Base-by-base conservation (phyloP, 2,888 invertebrate species). In the Spicauda simplicius region DNA sequence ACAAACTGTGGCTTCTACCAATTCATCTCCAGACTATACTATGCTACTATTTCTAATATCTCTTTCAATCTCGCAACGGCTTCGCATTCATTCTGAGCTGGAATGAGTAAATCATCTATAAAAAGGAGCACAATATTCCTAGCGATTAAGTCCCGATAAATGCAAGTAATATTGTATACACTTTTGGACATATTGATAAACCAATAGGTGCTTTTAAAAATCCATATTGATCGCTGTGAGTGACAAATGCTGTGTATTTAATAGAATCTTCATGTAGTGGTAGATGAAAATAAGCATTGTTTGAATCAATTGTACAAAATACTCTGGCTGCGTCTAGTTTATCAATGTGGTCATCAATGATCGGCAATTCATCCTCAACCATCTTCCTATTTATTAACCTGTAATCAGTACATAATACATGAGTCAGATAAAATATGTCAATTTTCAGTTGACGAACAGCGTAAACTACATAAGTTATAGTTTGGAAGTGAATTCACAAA, bases 361-460 rank as follows among this genome's bases (percentile, higher is more conserved):
- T 10, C 2, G 53, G 53, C 0, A 53, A 53, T 37, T 61, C 37
- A 20, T 61, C 61, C 52, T 53, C 53, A 0, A 61, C 19, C 14
- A 62, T 54, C 1, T 62, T 62, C 12, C 7, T 16, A 25, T 62
- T 54, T 6, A 62, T 33, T 7, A 30, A 12, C 2, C 41, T 16
- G 1, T 62, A 62, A 37, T 62, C 62, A 11, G 54, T 25, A 52
- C 61, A 62, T 0, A 62, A n/a, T n/a, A n/a, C n/a, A n/a, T n/a
- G n/a, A n/a, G n/a, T n/a, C n/a, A n/a, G n/a, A n/a, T n/a, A n/a
- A n/a, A n/a, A n/a, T n/a, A n/a, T n/a, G n/a, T n/a, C n/a, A n/a
- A n/a, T n/a, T n/a, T n/a, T n/a, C n/a, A n/a, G n/a, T n/a, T n/a
- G n/a, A n/a, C n/a, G n/a, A n/a, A n/a, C n/a, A n/a, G n/a, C n/a